Conservation (phyloP, 2,888 invertebrate species). For the Clitarchus hookeri region DNA sequence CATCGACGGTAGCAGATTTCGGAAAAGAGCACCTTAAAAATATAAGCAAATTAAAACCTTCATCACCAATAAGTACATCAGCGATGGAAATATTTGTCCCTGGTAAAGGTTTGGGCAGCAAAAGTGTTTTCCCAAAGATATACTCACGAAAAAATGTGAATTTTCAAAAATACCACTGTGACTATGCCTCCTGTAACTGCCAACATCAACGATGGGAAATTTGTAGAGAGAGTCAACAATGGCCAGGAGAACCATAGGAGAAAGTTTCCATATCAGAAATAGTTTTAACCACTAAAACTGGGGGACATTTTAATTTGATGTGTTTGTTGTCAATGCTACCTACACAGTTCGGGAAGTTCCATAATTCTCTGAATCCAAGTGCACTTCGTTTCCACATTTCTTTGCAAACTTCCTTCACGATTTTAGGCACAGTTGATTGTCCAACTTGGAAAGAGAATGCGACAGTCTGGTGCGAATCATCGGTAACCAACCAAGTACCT, state of each 20-base stretch:
- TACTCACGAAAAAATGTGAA: conserved; percentile 36
- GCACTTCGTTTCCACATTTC: conserved; percentile 42
- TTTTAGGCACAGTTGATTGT: conserved; percentile 47
- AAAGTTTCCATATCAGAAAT: conserved; percentile 46
- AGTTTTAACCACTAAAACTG: conserved; percentile 43
- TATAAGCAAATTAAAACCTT: conserved; percentile 39
- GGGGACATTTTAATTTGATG: conserved; percentile 43
- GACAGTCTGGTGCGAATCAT: conserved; percentile 47
- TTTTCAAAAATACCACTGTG: conserved; percentile 23
- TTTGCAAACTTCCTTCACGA: conserved; percentile 48
- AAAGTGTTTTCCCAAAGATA: conserved; percentile 32
- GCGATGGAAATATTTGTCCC: conserved; percentile 32
- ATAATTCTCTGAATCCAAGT: conserved; percentile 19
- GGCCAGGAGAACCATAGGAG: conserved; percentile 46
- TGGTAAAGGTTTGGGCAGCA: conserved; percentile 29
- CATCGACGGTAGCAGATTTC: conserved; percentile 31
- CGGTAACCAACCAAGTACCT: conserved; percentile 48
- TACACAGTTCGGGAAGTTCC: conserved; percentile 38
- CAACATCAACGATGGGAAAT: conserved; percentile 16
- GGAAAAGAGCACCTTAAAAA: conserved; percentile 39
- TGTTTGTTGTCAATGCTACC: conserved; percentile 49
- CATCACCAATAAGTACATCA: conserved; percentile 41
- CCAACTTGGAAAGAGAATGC: conserved; percentile 49
- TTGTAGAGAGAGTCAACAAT: conserved; percentile 14
- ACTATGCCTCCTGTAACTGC: not conserved